A percentile compares a stretch with the other conserved stretches of the same genome.
Conservation (phyloP, 2,797 vertebrate species). For the Chelidonichthys spinosus region DNA sequence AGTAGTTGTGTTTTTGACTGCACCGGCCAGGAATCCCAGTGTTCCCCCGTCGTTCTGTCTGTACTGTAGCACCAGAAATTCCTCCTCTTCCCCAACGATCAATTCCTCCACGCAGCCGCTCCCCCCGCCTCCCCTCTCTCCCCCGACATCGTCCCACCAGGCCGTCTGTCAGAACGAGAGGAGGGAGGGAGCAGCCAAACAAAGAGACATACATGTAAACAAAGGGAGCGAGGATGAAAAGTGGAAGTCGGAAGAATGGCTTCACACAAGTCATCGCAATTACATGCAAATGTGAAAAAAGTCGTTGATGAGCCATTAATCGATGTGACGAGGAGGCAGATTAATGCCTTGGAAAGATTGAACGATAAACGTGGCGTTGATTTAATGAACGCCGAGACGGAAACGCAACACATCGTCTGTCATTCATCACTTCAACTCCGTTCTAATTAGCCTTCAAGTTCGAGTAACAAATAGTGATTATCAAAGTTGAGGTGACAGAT, state of each 20-base stretch:
- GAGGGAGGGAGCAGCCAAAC: slow-evolving; percentile 12
- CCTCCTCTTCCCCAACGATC: slow-evolving; percentile 61
- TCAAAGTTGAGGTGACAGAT: neutral
- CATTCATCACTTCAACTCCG: neutral
- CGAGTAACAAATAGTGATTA: neutral
- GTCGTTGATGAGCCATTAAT: neutral
- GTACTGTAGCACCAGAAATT: slow-evolving; percentile 30
- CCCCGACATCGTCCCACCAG: slow-evolving; percentile 49
- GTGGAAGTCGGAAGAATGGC: neutral
- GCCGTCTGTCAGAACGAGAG: slow-evolving; percentile 39
- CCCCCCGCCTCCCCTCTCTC: slow-evolving; percentile 11
- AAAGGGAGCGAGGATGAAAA: slow-evolving; percentile 24
- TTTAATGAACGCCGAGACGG: neutral
- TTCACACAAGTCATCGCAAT: neutral
- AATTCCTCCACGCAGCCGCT: slow-evolving; percentile 57
- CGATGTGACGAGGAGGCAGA: neutral
- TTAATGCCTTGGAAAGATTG: neutral
- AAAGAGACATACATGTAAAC: slow-evolving; percentile 43
- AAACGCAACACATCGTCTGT: neutral
- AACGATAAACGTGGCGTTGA: neutral
- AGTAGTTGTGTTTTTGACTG: slow-evolving; percentile 33
- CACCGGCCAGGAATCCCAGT: slow-evolving; percentile 4
- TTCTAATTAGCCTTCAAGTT: neutral
- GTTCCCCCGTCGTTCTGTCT: slow-evolving; percentile 30
- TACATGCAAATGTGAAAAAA: neutral